Percentiles rank a stretch among this genome's conserved stretches.
phyloP scores from a whole-genome alignment of 2,888 invertebrate species.

The Diarsia dahlii region DNA sequence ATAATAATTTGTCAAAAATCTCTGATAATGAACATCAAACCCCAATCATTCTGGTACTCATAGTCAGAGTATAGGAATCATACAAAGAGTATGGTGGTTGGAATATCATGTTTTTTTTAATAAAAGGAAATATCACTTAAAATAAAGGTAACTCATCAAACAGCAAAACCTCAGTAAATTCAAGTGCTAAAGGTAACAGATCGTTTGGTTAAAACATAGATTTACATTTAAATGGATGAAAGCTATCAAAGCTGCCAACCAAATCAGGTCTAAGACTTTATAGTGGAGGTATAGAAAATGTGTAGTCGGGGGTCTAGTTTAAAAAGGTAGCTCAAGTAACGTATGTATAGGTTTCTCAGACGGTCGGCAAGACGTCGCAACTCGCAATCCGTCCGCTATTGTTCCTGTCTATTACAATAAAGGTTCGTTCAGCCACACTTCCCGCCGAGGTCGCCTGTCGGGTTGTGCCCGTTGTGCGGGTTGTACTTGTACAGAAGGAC shows the following conservation, averaged over 20 bases:
- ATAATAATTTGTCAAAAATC: not conserved
- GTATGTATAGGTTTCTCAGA: not conserved
- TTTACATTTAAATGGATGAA: conserved; percentile 16
- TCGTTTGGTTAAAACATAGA: not conserved
- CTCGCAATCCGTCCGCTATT: conserved; percentile 28
- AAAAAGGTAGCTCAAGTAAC: conserved; percentile 10
- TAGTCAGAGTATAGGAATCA: not conserved
- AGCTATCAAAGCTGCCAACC: conserved; percentile 5
- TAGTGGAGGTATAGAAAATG: not conserved
- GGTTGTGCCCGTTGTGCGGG: not conserved
- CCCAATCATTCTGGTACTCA: not conserved
- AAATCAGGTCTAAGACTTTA: conserved; percentile 4
- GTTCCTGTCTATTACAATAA: conserved; percentile 36
- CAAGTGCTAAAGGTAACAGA: not conserved
- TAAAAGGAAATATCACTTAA: not conserved
- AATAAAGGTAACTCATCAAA: not conserved
- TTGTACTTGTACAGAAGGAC: conserved; percentile 8
- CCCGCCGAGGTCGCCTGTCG: conserved; percentile 5
- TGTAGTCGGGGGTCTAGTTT: conserved; percentile 11
- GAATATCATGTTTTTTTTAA: too few relatives aligned
- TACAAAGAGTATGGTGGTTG: not conserved
- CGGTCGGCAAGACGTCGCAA: conserved; percentile 4
- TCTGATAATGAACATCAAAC: not conserved
- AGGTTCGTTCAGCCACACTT: conserved; percentile 16
- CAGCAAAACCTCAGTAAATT: not conserved